phyloP scores from a whole-genome alignment of 2,113 vertebrate species.

The Lanius collurio region DNA sequence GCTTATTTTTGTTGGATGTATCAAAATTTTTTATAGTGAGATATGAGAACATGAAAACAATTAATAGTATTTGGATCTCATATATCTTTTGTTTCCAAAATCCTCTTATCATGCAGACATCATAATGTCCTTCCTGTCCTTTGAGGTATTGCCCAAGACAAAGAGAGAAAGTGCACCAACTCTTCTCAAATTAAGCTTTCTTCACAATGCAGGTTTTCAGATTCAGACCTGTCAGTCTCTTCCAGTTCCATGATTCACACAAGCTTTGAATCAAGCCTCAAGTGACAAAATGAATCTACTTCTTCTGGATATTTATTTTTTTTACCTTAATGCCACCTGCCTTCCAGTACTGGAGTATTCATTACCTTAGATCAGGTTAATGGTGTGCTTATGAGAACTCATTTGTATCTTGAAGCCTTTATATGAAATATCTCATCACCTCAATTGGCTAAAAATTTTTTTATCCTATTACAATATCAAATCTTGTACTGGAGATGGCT shows the following conservation, averaged over 20 bases:
- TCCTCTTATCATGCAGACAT: not conserved
- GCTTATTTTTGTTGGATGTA: not conserved
- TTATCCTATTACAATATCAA: not conserved
- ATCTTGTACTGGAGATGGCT: not conserved
- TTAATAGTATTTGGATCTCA: not conserved
- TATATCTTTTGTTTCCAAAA: not conserved
- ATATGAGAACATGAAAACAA: not conserved
- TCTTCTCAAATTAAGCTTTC: not conserved
- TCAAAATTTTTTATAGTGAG: not conserved
- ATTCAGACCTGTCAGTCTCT: not conserved
- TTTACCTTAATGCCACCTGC: not conserved
- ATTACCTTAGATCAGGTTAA: not conserved
- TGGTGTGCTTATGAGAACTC: not conserved
- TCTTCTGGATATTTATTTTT: not conserved
- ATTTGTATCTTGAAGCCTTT: not conserved
- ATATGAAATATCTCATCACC: not conserved
- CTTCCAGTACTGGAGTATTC: not conserved
- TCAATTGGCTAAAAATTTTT: not conserved
- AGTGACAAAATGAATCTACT: not conserved
- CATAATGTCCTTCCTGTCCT: not conserved
- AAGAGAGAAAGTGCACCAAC: not conserved
- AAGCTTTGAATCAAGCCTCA: not conserved
- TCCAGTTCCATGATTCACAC: not conserved
- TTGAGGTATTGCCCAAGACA: not conserved
- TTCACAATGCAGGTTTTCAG: not conserved